Evolutionary conservation across 2,888 invertebrate species (phyloP).

Genomic region (Lissonota sp.): DNA sequence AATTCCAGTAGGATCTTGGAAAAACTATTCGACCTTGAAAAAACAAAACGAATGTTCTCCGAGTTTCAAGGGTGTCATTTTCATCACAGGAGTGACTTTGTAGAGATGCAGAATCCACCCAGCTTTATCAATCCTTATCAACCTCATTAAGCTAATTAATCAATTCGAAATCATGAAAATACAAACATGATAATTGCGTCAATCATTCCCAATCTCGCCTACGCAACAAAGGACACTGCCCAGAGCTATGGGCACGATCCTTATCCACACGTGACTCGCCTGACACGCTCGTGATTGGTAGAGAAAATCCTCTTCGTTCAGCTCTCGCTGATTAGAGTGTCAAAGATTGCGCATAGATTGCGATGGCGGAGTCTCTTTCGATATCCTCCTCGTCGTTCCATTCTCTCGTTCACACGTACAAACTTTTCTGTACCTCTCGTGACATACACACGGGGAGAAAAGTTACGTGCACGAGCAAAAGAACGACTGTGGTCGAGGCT

Average conservation of each 20-base stretch:
- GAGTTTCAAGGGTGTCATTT: no score
- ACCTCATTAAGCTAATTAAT: no score
- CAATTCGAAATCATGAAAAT: no score
- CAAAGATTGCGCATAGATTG: conserved; percentile 68
- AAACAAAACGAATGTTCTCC: no score
- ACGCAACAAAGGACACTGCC: not conserved
- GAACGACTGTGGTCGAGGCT: not conserved
- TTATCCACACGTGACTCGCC: conserved; percentile 13
- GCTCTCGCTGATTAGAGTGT: conserved; percentile 63
- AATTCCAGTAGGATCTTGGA: no score
- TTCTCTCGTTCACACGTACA: not conserved
- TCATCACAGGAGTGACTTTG: no score
- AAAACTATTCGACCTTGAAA: no score
- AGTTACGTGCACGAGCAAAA: not conserved
- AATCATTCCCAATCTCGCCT: no score
- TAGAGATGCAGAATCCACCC: no score
- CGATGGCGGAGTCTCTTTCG: conserved; percentile 21
- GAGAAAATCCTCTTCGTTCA: conserved; percentile 28
- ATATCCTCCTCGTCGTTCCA: not conserved
- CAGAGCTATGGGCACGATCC: not conserved
- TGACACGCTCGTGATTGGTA: conserved; percentile 3
- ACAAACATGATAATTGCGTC: no score
- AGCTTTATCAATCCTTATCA: no score
- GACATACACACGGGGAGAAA: not conserved
- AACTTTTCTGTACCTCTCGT: not conserved